These are phyloP conservation scores for Ctenodactylus gundi DNA, from an alignment of 2,113 vertebrate genomes.

Conservation along the genomic window DNA sequence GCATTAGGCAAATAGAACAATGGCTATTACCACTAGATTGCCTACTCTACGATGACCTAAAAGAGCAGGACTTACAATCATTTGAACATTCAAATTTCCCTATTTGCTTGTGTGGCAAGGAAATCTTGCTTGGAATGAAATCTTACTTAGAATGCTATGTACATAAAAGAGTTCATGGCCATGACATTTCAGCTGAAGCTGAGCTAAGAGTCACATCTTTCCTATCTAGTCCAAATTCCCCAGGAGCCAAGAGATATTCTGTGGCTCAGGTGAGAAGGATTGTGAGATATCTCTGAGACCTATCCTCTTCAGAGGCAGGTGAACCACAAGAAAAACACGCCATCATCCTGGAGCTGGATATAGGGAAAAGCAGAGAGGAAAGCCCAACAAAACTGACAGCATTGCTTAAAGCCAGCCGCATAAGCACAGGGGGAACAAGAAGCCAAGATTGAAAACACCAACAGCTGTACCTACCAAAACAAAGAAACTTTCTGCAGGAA, in stretches of 20 bases:
- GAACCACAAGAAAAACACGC: neutral
- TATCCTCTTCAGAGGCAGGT: neutral
- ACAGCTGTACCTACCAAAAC: neutral
- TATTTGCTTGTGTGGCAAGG: constrained; percentile 8
- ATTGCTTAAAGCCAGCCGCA: neutral
- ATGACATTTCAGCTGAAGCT: neutral
- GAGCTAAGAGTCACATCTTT: neutral
- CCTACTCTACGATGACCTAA: neutral
- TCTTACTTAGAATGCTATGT: neutral
- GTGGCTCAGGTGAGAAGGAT: neutral
- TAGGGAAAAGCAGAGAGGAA: neutral
- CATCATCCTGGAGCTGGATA: neutral
- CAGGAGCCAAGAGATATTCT: neutral
- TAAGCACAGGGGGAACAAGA: neutral
- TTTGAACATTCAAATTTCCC: neutral
- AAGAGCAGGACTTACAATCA: neutral
- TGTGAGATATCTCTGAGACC: neutral
- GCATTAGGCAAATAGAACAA: neutral
- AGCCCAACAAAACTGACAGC: neutral
- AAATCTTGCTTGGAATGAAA: neutral
- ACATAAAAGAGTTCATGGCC: neutral
- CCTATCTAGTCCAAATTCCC: neutral
- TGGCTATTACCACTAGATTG: neutral
- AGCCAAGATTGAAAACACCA: neutral
- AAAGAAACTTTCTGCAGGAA: neutral